Evolutionary conservation across 1,140 invertebrate species (phyloP).

Genomic region (Eubasilissa regina): DNA sequence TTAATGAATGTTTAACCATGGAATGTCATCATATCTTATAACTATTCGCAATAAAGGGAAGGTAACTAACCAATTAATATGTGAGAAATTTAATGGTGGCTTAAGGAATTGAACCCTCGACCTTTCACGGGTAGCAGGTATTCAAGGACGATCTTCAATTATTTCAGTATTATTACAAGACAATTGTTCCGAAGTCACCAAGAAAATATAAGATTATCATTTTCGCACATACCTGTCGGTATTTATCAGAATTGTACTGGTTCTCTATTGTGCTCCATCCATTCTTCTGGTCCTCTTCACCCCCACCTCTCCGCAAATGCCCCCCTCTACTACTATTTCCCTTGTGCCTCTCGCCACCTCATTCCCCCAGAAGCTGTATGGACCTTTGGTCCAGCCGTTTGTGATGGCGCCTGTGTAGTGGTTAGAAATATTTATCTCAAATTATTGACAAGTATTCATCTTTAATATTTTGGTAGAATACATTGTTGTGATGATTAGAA

Average conservation of each 20-base stretch:
- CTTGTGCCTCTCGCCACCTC: conserved; percentile 1
- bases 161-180: no score
- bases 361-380: background rate
- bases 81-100: no score
- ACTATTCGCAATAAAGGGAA: no score
- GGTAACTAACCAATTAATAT: no score
- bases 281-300: conserved; percentile 33
- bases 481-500: background rate
- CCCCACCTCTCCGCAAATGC: conserved; percentile 1
- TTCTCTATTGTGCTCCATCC: conserved; percentile 37
- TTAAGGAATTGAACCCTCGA: no score
- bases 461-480: background rate
- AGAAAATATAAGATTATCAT: conserved; percentile 12
- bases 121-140: no score
- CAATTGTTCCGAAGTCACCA: background rate
- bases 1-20: no score
- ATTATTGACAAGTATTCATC: background rate
- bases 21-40: no score
- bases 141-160: no score
- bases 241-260: conserved; percentile 42
- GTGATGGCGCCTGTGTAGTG: conserved; percentile 19
- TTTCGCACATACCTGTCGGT: conserved; percentile 32
- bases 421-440: background rate
- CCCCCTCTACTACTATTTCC: conserved; percentile 7
- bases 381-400: conserved; percentile 24